A percentile compares a stretch with the other conserved stretches of the same genome.
These are phyloP conservation scores for Phymatocera aterrima DNA, from an alignment of 2,888 invertebrate genomes.

Conservation along the genomic window DNA sequence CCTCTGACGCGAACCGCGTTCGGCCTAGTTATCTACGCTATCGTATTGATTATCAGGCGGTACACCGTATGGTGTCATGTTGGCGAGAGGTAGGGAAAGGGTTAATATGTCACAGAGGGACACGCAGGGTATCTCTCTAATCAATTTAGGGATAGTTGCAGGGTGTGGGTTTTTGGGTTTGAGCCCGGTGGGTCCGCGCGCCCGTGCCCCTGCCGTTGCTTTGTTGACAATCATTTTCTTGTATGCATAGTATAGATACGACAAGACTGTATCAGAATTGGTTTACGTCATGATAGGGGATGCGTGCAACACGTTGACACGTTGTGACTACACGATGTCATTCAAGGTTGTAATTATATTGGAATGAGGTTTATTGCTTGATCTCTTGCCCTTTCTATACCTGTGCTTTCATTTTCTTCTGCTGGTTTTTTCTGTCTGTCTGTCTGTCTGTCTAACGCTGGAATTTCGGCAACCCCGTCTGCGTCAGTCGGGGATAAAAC, in stretches of 20 bases:
- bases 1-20: no score
- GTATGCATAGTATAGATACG: neutral
- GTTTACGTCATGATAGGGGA: neutral
- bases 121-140: slow-evolving; percentile 38
- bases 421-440: neutral
- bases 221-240: neutral
- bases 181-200: neutral
- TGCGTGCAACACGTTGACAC: no score
- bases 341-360: neutral
- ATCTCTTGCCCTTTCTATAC: no score
- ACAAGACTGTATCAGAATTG: neutral
- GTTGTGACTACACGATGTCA: neutral
- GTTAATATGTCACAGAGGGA: slow-evolving; percentile 37
- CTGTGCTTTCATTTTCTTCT: no score
- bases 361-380: neutral
- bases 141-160: slow-evolving; percentile 31
- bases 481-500: neutral
- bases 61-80: slow-evolving; percentile 4
- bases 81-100: slow-evolving; percentile 29
- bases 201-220: neutral
- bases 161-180: neutral
- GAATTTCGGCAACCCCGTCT: neutral
- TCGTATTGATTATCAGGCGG: slow-evolving; percentile 40
- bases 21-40: slow-evolving; percentile 28
- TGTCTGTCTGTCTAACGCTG: neutral